Percentiles rank a stretch among this genome's conserved stretches.
phyloP scores from a whole-genome alignment of 1,140 invertebrate species.

The Brachionus sp. region DNA sequence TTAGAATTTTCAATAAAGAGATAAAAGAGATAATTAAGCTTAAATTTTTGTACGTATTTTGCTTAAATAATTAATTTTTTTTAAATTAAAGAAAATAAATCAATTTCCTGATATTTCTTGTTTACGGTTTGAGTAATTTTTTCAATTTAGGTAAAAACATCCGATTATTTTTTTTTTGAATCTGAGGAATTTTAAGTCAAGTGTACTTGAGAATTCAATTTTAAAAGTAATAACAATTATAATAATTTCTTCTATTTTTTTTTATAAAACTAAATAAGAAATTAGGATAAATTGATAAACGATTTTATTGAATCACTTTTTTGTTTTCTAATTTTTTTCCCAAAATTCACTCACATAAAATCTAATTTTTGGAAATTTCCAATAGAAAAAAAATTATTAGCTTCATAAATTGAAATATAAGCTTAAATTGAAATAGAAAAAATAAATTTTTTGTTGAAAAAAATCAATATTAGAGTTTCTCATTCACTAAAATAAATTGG shows the following conservation, averaged over 20 bases:
- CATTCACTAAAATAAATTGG: constrained; percentile 7
- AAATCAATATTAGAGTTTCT: constrained; percentile 26
- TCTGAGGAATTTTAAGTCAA: not conserved
- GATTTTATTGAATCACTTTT: not conserved
- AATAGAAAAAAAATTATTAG: constrained; percentile 12
- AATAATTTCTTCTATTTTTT: not conserved
- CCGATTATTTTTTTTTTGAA: not conserved
- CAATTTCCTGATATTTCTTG: not conserved
- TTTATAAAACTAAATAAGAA: not conserved
- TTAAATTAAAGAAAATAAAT: not conserved
- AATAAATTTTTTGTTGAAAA: constrained; percentile 8
- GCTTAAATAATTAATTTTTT: not conserved
- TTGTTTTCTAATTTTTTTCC: not conserved
- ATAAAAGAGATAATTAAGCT: too few relatives aligned
- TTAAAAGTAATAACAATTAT: not conserved
- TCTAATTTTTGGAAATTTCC: not conserved
- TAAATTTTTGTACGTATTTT: too few relatives aligned
- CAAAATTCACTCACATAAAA: not conserved
- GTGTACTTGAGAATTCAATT: not conserved
- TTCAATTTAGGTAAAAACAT: not conserved
- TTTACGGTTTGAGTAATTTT: not conserved
- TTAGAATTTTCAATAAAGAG: too few relatives aligned
- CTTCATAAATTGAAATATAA: constrained; percentile 31
- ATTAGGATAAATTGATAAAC: not conserved
- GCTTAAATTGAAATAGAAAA: constrained; percentile 13